Evolutionary conservation across 2,113 vertebrate species (phyloP), one percentile per base, ranked within the genome.

Genomic region (Chloropsis cyanopogon): DNA sequence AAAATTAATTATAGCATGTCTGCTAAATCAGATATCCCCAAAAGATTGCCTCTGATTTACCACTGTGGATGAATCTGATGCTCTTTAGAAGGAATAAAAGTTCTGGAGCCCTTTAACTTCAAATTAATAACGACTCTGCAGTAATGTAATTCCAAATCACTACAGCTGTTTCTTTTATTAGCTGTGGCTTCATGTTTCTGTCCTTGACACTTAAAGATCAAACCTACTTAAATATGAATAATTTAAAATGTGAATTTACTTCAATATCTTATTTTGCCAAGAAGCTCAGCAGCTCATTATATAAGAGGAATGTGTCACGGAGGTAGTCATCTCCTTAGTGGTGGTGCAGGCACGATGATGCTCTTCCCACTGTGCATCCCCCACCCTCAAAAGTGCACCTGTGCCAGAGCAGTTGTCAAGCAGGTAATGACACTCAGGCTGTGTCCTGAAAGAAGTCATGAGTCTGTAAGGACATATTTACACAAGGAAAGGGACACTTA

Each of bases 141-240:
- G 83, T 81, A 92, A 90, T 93, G n/a, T 39, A 92, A 88, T 92
- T 97, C 76, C 41, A 92, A 13, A 86, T 92, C 0, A 1, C 68
- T 95, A 73, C 86, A 93, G 65, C 86, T 95, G 72, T 83, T 92
- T 76, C 88, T 91, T 94, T 96, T 96, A 88, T 91, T 96, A 92
- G 84, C 91, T 87, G 86, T 82, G 84, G 92, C 75, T 96, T 92
- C 91, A 63, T 93, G 91, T 95, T 93, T 94, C 89, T 93, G 94
- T 96, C 92, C 96, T 91, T 95, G 94, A 96, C 92, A 78, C 88
- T 91, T 92, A 71, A 93, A 94, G 86, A 93, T 93, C 86, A 97
- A 96, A 90, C 94, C 95, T 97, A 95, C 86, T 88, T 95, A 94
- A 94, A 94, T 88, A 95, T 94, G 95, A 95, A 94, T 97, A 93